A percentile compares a stretch with the other conserved stretches of the same genome.
phyloP scores from a whole-genome alignment of 1,140 invertebrate genomes.

The Dinoponera quadriceps region DNA sequence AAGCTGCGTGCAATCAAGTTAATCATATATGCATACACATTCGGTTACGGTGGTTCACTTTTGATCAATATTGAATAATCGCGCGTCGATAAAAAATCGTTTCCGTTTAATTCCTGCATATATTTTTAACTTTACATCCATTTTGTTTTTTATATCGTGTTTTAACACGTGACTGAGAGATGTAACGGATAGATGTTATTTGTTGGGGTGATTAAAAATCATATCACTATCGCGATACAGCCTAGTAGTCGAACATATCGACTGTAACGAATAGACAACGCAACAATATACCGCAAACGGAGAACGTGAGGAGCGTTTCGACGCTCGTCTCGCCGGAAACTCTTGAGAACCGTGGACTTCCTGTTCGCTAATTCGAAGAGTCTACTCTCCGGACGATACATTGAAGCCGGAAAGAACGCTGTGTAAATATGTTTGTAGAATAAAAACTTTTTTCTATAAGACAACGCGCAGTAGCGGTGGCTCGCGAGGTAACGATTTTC shows the following conservation, averaged over 20 bases:
- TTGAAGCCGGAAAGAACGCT: not conserved
- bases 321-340: not conserved
- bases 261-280: not conserved
- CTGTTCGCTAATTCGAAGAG: constrained; percentile 47
- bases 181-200: not conserved
- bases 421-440: constrained; percentile 68
- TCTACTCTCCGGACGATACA: not conserved
- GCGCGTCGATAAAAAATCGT: not conserved
- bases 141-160: not conserved
- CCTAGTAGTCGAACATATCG: not conserved
- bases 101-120: not conserved
- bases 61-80: not conserved
- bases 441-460: constrained; percentile 27
- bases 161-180: not conserved
- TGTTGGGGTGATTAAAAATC: not conserved
- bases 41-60: constrained; percentile 14
- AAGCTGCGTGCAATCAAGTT: not conserved
- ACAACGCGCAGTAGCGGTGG: constrained; percentile 37
- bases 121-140: not conserved
- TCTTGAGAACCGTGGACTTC: constrained; percentile 16
- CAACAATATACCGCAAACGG: not conserved
- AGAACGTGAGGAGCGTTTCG: not conserved
- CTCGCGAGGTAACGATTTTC: constrained; percentile 61
- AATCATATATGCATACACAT: not conserved
- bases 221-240: not conserved